Conservation (phyloP, 1,140 invertebrate genomes). For the Microvelia longipes region DNA sequence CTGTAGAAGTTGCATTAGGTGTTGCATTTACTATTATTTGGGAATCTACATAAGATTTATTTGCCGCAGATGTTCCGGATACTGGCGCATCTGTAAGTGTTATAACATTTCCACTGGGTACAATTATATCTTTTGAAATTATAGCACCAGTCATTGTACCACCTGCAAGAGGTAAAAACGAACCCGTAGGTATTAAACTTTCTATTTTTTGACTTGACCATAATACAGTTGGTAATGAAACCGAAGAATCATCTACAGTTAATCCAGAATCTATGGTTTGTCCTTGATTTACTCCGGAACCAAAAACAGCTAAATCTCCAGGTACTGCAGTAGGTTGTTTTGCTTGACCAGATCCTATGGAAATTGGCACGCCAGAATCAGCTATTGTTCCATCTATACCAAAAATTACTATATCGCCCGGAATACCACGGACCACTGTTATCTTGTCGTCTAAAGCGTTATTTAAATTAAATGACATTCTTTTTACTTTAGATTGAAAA, state of each 20-base stretch:
- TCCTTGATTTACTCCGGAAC: not conserved
- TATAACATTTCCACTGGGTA: not conserved
- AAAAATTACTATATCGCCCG: not conserved
- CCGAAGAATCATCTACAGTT: not conserved
- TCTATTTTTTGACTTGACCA: not conserved
- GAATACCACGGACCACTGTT: not conserved
- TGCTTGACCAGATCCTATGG: not conserved
- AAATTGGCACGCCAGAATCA: not conserved
- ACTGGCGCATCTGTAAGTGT: not conserved
- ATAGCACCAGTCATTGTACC: not conserved
- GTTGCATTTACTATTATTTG: not conserved
- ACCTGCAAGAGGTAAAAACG: not conserved
- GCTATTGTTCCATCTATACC: not conserved
- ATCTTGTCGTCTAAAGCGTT: not conserved
- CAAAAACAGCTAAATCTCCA: not conserved
- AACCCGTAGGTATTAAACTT: not conserved
- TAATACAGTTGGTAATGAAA: not conserved
- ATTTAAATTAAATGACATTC: not conserved
- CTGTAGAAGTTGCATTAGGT: not conserved
- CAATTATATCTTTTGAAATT: not conserved
- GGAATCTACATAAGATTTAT: not conserved
- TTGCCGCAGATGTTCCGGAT: not conserved
- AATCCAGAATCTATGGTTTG: not conserved
- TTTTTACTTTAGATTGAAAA: not conserved
- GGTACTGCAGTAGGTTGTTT: not conserved